Evolutionary conservation across 2,797 vertebrate species (phyloP), one percentile per base, ranked within the genome.

Genomic region (Perodicticus potto): DNA sequence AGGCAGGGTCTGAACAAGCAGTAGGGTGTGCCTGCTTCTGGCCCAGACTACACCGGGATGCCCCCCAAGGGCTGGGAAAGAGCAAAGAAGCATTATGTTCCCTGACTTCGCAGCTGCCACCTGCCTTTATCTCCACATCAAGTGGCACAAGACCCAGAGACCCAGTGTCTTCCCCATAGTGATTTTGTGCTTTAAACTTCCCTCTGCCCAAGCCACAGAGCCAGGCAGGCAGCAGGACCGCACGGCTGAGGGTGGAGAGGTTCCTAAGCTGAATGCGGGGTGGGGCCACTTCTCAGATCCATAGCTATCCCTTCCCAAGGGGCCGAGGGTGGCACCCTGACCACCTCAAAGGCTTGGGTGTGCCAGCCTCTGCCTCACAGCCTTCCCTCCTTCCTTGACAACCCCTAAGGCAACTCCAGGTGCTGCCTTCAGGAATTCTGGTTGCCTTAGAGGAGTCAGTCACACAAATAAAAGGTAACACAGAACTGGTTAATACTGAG

Each of bases 131-230:
- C 10, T 12, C 25, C 7, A 14, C 10, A 7, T 2, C 0, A 13
- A 27, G 40, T 0, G 10, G 85, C 2, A 1, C 0, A 2, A 22
- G 40, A 19, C 43, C n/a, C 25, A 22, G 43, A 1, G 13, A 55
- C 59, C 43, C 43, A 3, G 16, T 0, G 1, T 3, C 78, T 19
- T 85, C 19, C 34, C 22, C 0, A 0, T 0, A 0, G 34, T 1
- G 43, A 37, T 14, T 95, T 80, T 93, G 93, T 93, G 94, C 96
- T 91, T 95, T 55, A 53, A 70, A 32, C 13, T 45, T n/a, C 34
- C 45, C 57, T 81, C 59, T 37, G 73, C 40, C 81, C n/a, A 7
- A 76, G 37, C 55, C 37, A 37, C 89, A 25, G 0, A 0, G 25
- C 77, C 1, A 3, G 61, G 70, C 1, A 0, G 17, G 53, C 11